Conservation (phyloP, 2,888 invertebrate species). For the Drosophila engyochracea region DNA sequence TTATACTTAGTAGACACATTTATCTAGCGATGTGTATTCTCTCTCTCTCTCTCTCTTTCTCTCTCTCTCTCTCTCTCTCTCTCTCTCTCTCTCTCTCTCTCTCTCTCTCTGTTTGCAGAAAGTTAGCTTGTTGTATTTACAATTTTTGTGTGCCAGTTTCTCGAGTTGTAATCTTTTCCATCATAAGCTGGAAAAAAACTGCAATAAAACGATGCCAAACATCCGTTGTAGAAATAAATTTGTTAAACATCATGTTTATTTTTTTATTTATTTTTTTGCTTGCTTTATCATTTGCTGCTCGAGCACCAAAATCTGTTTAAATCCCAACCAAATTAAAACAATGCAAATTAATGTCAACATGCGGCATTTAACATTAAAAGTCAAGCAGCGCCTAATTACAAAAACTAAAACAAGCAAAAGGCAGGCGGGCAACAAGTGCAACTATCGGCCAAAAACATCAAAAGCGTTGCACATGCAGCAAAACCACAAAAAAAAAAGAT, state of each 20-base stretch:
- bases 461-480: slow-evolving; percentile 45
- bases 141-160: slow-evolving; percentile 49
- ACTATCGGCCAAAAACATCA: slow-evolving; percentile 55
- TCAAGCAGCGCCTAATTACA: slow-evolving; percentile 67
- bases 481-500: background rate
- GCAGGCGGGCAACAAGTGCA: slow-evolving; percentile 48
- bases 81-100: background rate
- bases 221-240: slow-evolving; percentile 56
- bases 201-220: slow-evolving; percentile 64
- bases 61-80: background rate
- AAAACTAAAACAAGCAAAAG: slow-evolving; percentile 18
- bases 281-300: background rate
- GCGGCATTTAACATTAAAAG: slow-evolving; percentile 67
- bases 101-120: slow-evolving; percentile 17
- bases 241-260: slow-evolving; percentile 29
- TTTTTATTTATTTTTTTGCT: background rate
- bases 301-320: background rate
- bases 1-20: background rate
- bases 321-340: slow-evolving; percentile 46
- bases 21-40: background rate
- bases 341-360: slow-evolving; percentile 71
- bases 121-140: slow-evolving; percentile 21
- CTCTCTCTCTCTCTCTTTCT: background rate
- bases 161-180: slow-evolving; percentile 32
- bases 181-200: slow-evolving; percentile 20